Conservation (phyloP, 2,113 vertebrate species). For the Ondatra zibethicus region DNA sequence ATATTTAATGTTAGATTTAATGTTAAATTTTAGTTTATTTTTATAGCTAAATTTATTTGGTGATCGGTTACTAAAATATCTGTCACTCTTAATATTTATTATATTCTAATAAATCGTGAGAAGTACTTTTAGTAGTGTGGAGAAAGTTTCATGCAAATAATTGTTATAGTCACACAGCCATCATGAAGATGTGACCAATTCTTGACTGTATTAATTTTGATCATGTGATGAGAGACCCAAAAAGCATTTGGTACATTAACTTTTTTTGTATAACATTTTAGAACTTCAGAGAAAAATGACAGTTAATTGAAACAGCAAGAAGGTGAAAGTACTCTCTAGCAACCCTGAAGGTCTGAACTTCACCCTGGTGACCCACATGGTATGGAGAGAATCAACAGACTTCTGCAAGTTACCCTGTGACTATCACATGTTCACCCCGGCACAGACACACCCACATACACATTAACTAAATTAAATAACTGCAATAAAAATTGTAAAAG, state of each 20-base stretch:
- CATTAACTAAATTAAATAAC: too few species aligned
- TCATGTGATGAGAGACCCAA: neutral
- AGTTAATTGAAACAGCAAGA: neutral
- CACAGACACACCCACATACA: too few species aligned
- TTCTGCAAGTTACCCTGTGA: neutral
- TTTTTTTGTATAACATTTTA: neutral
- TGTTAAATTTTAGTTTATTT: neutral
- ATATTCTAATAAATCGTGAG: neutral
- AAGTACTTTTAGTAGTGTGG: neutral
- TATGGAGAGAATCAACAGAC: neutral
- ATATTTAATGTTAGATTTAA: too few species aligned
- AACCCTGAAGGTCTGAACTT: neutral
- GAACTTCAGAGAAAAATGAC: neutral
- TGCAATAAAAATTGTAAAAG: neutral
- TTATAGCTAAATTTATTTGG: neutral
- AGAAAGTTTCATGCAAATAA: neutral
- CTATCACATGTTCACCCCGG: too few species aligned
- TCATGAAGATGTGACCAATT: neutral
- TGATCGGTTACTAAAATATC: neutral
- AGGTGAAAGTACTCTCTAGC: neutral
- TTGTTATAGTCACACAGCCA: too few species aligned
- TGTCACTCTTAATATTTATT: neutral
- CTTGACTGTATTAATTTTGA: neutral
- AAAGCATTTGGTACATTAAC: neutral
- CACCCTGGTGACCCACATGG: neutral